Evolutionary conservation across 2,113 vertebrate species (phyloP), one percentile per base, ranked within the genome.

Genomic region (Polypterus senegalus): DNA sequence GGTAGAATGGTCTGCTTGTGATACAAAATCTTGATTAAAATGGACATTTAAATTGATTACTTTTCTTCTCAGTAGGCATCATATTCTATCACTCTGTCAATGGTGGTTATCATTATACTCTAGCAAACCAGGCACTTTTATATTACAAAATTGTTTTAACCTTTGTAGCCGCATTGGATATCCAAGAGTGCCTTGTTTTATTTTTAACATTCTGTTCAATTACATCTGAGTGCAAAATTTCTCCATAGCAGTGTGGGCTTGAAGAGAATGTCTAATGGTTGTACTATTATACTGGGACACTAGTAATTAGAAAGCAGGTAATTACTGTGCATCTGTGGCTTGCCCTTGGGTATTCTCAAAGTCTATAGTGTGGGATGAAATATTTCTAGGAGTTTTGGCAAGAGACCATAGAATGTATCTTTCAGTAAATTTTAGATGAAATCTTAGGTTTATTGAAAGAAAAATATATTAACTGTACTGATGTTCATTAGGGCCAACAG

Each of bases 251-350:
- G 72, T 79, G 68, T 1, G n/a, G 73, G 76, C 73, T 76, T 76
- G 76, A 77, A 74, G 78, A 80, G 75, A 78, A 83, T 74, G 49
- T 74, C 64, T 83, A 83, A 87, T 55, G 47, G 71, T 67, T 77
- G 67, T 80, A 67, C 60, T 71, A 73, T 77, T 82, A 78, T 75
- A 76, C 61, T 51, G 49, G 78, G 80, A 79, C 64, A 65, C 67
- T 68, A 63, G 71, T 84, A 83, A 84, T 85, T 85, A 87, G 75
- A 77, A 74, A 74, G 71, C 0, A 27, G 59, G 76, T 88, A 85
- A 84, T 87, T 85, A 85, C 85, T 80, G 81, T 82, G 76, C 80
- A 80, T 83, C 75, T 83, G 75, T 73, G 68, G 69, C 69, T 74
- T 65, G 67, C 79, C 77, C 81, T 66, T 71, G 77, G 73, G 81